Base-by-base conservation (phyloP, 2,888 invertebrate genomes). In the Helicoverpa assulta region DNA sequence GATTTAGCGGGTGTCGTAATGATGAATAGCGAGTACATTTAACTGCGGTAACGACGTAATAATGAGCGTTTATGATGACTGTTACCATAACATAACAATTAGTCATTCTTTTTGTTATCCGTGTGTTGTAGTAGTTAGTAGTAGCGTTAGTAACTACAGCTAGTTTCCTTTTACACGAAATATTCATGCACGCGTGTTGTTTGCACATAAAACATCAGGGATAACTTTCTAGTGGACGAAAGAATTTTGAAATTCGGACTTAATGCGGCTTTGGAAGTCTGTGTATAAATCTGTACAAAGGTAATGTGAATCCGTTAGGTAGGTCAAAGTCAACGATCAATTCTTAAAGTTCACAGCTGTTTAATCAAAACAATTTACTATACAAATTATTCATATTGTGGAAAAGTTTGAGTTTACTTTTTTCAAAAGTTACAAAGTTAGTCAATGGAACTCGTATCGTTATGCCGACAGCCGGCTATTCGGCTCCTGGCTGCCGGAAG, bases 1-100 rank as follows among this genome's bases (percentile, higher is more conserved):
- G 66, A 79, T 78, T 74, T 66, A 56, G 40, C 57, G 18, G 5
- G 47, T 74, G 59, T 55, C 79, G 79, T 77, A 79, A 78, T 60
- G 21, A 50, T 54, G 52, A 66, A 37, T 53, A 6, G 54, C 21
- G 4, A 43, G 40, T 50, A 51, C 29, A n/a, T 26, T 37, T 60
- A 62, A 59, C 47, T 47, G n/a, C 12, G 37, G 55, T 51, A 51
- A 47, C 12, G 59, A 58, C 47, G 43, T 67, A 47, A 47, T 76
- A 60, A 59, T 52, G 33, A 19, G 19, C 14, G 7, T 21, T 21
- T 19, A 21, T 62, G 57, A 59, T n/a, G 40, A 40, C 19, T 40
- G 67, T 64, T 65, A 60, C n/a, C 59, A 53, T 74, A 68, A 55
- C 61, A 68, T 40, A 59, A 69, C 47, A 66, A 74, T 77, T 74